These are phyloP conservation scores for Mesocricetus auratus DNA, from an alignment of 2,113 vertebrate species.

Conservation along the genomic window DNA sequence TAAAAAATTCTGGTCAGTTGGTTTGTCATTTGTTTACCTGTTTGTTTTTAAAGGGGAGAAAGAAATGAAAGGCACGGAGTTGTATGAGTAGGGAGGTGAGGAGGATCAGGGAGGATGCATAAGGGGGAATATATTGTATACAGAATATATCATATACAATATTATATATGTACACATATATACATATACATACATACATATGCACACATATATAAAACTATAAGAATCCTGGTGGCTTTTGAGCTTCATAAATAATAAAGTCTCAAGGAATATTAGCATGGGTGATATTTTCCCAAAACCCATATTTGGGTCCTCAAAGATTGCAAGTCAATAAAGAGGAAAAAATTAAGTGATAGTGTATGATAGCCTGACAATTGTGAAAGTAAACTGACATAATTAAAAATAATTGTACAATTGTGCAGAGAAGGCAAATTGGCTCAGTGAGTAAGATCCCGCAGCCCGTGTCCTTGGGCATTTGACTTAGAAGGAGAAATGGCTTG, in stretches of 20 bases:
- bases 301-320: not conserved
- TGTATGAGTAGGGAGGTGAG: not conserved
- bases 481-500: not conserved
- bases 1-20: not conserved
- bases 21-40: not conserved
- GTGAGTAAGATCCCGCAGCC: not conserved
- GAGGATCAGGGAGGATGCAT: not conserved
- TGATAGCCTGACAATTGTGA: not conserved
- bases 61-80: not conserved
- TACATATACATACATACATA: no score
- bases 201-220: no score
- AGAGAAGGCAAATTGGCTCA: not conserved
- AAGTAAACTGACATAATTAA: not conserved
- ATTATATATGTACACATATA: no score
- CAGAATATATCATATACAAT: not conserved
- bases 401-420: not conserved
- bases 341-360: not conserved
- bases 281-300: not conserved
- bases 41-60: not conserved
- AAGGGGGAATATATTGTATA: not conserved
- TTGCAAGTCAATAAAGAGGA: not conserved
- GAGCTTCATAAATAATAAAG: not conserved
- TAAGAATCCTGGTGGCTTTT: not conserved
- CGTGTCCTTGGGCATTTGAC: not conserved
- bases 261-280: not conserved